phyloP scores from a whole-genome alignment of 2,797 vertebrate species.

The Astyanax mexicanus region DNA sequence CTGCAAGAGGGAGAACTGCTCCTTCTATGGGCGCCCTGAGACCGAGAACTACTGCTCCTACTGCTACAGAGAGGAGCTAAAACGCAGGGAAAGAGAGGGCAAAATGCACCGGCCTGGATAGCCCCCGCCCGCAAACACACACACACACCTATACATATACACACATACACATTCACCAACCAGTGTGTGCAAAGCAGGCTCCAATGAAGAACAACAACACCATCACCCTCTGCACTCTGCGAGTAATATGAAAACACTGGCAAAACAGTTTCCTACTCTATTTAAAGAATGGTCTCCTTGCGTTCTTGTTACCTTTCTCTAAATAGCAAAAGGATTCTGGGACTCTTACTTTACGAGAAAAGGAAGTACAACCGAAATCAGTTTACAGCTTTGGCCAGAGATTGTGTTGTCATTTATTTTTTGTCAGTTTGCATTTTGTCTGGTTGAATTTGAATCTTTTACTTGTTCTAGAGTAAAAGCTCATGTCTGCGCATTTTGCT shows the following conservation, averaged over 20 bases:
- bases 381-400: conserved; percentile 86
- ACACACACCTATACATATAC: conserved; percentile 20
- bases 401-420: conserved; percentile 68
- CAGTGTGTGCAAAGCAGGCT: conserved; percentile 52
- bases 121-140: conserved; percentile 56
- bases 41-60: conserved; percentile 98
- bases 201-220: conserved; percentile 56
- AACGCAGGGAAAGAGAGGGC: conserved; percentile 91
- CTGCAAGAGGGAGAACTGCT: conserved; percentile 96
- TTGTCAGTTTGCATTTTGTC: conserved; percentile 65
- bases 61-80: conserved; percentile 97
- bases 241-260: conserved; percentile 69
- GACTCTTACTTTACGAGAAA: conserved; percentile 66
- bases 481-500: conserved; percentile 74
- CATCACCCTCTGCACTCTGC: conserved; percentile 70
- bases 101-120: conserved; percentile 91
- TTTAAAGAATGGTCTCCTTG: conserved; percentile 73
- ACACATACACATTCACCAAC: conserved; percentile 39
- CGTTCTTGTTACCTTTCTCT: conserved; percentile 73
- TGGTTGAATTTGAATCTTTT: conserved; percentile 73
- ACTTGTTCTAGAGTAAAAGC: conserved; percentile 88
- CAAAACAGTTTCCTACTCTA: conserved; percentile 73
- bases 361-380: conserved; percentile 78
- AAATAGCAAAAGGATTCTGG: conserved; percentile 69
- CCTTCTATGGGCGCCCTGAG: conserved; percentile 96